Evolutionary conservation across 2,888 invertebrate species (phyloP), one percentile per base, ranked within the genome.

Genomic region (Drosophila neotestacea): DNA sequence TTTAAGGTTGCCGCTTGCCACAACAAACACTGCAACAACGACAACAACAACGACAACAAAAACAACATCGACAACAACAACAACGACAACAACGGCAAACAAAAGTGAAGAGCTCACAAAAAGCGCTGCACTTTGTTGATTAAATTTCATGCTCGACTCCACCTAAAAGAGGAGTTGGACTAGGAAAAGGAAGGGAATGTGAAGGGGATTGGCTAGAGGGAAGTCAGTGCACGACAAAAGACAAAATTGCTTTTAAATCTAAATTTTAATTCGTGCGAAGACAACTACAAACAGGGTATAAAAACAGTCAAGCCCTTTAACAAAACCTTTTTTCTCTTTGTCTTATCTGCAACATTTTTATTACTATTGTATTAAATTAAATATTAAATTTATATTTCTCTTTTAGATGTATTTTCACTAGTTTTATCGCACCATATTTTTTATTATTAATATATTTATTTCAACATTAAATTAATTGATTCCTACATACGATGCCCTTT

Each of bases 71-170:
- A 30, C 51, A 51, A 28, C 44, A 52, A 52, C 41, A 22, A 38
- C 61, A 10, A 36, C 39, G 61, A 27, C 38, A n/a, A 54, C 39
- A 28, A 28, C 32, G n/a, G 41, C 60, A 60, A 65, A 60, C 59
- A 60, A 65, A 60, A 52, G 59, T 62, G 66, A 65, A 55, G 39
- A 63, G 73, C 64, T 71, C 51, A 59, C 54, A 76, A 81, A 87
- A 82, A 71, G 51, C 68, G 70, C 61, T 88, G 84, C 84, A 84
- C 84, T 84, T 88, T 88, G 80, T 85, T 84, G 84, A 84, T 84
- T 84, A 84, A 88, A 84, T 88, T 84, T 88, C 73, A 71, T 73
- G 71, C 73, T 80, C 59, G 68, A 77, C 80, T 82, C 83, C 74
- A 79, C 67, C 68, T 3, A 22, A 22, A 22, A 22, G 22, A 22